phyloP scores from a whole-genome alignment of 2,888 invertebrate species.

The Dynastes grantii region DNA sequence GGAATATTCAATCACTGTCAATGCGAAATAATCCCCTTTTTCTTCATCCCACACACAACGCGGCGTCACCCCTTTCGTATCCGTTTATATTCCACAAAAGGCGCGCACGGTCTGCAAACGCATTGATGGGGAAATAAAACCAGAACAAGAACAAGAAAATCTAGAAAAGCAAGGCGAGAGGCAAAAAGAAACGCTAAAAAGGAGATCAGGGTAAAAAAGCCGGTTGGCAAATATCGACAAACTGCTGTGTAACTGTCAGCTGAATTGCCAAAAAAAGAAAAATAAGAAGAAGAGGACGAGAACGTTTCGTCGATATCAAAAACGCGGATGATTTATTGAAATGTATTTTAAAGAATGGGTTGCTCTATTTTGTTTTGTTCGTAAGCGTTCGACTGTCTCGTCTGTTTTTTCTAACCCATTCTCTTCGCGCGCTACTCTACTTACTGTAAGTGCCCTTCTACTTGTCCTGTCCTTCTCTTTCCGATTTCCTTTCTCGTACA shows the following conservation, averaged over 20 bases:
- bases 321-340: slow-evolving; percentile 39
- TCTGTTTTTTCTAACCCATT: slow-evolving; percentile 30
- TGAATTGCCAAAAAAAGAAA: slow-evolving; percentile 43
- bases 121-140: slow-evolving; percentile 16
- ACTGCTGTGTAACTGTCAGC: slow-evolving; percentile 48
- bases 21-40: slow-evolving; percentile 14
- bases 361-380: slow-evolving; percentile 37
- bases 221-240: slow-evolving; percentile 45
- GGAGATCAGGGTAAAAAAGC: slow-evolving; percentile 2
- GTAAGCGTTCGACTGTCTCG: slow-evolving; percentile 26
- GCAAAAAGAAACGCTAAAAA: neutral
- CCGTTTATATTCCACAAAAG: neutral
- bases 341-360: slow-evolving; percentile 32
- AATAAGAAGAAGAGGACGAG: neutral
- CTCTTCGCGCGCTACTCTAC: slow-evolving; percentile 15
- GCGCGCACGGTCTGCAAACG: neutral
- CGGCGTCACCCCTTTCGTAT: neutral
- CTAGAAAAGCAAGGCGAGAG: slow-evolving; percentile 13
- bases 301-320: slow-evolving; percentile 32
- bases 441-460: slow-evolving; percentile 31
- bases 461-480: neutral
- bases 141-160: slow-evolving; percentile 31
- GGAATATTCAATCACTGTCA: slow-evolving; percentile 40
- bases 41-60: neutral
- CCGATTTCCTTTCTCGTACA: neutral